Conservation (phyloP, 2,888 invertebrate genomes). For the Andricus curvator region DNA sequence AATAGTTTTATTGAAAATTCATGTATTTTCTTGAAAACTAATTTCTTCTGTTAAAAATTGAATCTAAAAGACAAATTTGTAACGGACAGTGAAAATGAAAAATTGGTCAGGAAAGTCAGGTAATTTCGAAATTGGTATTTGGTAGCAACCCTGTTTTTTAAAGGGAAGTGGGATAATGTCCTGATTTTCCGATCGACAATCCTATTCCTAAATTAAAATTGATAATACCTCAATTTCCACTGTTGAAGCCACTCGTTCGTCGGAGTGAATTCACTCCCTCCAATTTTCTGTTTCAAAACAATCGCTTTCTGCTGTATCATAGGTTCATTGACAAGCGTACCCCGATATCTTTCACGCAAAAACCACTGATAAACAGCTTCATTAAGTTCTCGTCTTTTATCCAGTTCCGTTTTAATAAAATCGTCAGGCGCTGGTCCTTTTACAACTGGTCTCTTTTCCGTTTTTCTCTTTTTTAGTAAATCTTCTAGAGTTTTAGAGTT, state of each 20-base stretch:
- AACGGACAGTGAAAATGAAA: no score
- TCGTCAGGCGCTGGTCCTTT: background rate
- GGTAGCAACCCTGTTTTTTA: no score
- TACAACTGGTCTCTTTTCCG: background rate
- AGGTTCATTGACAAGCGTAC: background rate
- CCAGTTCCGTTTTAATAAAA: background rate
- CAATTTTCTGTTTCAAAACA: background rate
- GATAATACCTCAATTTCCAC: background rate
- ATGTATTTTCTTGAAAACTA: no score
- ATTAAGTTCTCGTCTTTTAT: background rate
- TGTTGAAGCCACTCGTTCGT: conserved; percentile 2
- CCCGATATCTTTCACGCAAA: background rate
- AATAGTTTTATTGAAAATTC: no score
- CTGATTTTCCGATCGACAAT: no score
- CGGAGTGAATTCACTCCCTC: background rate
- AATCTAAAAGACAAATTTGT: no score
- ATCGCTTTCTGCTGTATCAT: conserved; percentile 3
- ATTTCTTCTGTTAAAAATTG: no score
- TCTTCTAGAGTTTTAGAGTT: background rate
- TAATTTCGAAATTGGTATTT: no score
- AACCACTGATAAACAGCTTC: conserved; percentile 4
- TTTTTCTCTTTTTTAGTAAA: background rate
- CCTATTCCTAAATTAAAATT: background rate
- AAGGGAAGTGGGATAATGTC: no score
- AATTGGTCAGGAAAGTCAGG: no score